Base-by-base conservation (phyloP, 2,888 invertebrate genomes). In the Clanis bilineata region DNA sequence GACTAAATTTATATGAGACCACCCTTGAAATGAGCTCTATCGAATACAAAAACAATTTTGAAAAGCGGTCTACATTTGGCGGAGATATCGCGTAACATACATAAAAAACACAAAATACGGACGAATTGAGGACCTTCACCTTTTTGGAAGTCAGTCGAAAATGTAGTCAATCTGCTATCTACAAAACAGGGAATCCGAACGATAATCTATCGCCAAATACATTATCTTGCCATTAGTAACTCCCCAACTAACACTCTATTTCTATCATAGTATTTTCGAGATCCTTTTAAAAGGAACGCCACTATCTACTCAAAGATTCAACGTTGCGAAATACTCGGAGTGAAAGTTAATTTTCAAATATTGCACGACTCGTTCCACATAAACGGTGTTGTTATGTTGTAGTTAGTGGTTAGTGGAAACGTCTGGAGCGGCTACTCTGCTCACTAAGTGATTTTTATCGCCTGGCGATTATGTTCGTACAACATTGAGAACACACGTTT, bases 391-490 rank as follows among this genome's bases (percentile, higher is more conserved):
- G 77, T 79, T 79, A 78, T 72, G 68, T 71, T 65, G 71, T 74
- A 72, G 74, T 79, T 76, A 79, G 79, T 72, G 77, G 79, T 85
- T 78, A 82, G 80, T 69, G 80, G 79, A 78, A 79, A 76, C 77
- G 74, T 82, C 77, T 82, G 72, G 72, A 78, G 78, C 70, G 76
- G 77, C 78, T 80, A 78, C 79, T 79, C 76, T 74, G 77, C 77
- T 75, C 77, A 69, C 80, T 86, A 87, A 88, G 84, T 88, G 87
- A 88, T 88, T 90, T 88, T 89, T 90, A 89, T 89, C 80, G 83
- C 76, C 78, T 72, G 66, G 77, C 83, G 85, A 88, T 89, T 86
- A 87, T 79, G 79, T 74, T 76, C 80, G 76, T 75, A 80, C 80
- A 82, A 79, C 82, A 83, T 76, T 75, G 82, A 75, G 82, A 83